Base-by-base conservation (phyloP, 1,140 invertebrate genomes). In the Adoxophyes honmai region DNA sequence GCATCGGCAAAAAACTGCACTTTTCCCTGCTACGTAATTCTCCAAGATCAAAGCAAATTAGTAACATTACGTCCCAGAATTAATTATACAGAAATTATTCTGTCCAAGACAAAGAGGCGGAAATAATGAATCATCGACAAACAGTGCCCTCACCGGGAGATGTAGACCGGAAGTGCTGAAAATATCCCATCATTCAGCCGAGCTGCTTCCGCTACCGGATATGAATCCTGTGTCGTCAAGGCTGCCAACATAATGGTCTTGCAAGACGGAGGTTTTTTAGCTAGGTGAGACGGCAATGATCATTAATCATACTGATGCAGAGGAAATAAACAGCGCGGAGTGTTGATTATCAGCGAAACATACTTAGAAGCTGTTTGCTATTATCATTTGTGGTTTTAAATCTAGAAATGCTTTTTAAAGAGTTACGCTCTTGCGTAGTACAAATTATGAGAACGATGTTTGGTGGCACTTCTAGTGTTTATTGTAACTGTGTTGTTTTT, bases 71-170 rank as follows among this genome's bases (percentile, higher is more conserved):
- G 21, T 11, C 18, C 28, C 42, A 48, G 18, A 48, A 48, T 48
- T 48, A 48, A 48, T 48, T 18, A 16, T 18, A 48, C 28, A 28
- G 16, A 48, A 48, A 48, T 33, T 21, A 44, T 44, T 21, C 39
- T 16, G 39, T 18, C 21, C 18, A 28, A 48, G 42, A 18, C 39
- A 44, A 21, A 28, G 21, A 28, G 21, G 16, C 42, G 42, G 42
- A 48, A 48, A 48, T 48, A 48, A 48, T 48, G 42, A 48, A 48
- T 48, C 42, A 48, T 48, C 21, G 42, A 48, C 42, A 48, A 48
- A 48, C 42, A 48, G 21, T 48, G 42, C 42, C 42, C 39, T 44
- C 39, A 9, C 6, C 21, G 21, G n/a, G n/a, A 28, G 21, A 28
- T 44, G 39, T n/a, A 21, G 21, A 48, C 42, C 16, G 42, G 42